phyloP scores from a whole-genome alignment of 1,140 invertebrate species.

The Popillia japonica region DNA sequence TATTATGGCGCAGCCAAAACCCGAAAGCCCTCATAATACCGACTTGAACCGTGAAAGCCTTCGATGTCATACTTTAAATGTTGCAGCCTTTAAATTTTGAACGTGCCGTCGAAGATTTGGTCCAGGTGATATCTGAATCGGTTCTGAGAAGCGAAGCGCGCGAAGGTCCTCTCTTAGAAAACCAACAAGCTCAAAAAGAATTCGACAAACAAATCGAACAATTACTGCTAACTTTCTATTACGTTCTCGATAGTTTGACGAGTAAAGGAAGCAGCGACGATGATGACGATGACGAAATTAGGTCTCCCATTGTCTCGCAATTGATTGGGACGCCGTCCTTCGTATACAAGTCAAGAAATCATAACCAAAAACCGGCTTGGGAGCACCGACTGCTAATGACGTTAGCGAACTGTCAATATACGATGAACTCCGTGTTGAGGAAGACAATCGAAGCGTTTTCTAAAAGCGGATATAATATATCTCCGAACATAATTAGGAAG shows the following conservation, averaged over 20 bases:
- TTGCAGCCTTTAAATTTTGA: slow-evolving; percentile 85
- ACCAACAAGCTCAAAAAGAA: slow-evolving; percentile 69
- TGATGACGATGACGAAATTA: slow-evolving; percentile 66
- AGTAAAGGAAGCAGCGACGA: slow-evolving; percentile 64
- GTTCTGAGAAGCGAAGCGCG: slow-evolving; percentile 77
- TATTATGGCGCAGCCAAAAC: no score
- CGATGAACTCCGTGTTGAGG: slow-evolving; percentile 76
- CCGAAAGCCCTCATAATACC: no score
- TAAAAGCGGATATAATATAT: slow-evolving; percentile 75
- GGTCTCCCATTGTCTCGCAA: slow-evolving; percentile 68
- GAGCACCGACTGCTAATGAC: slow-evolving; percentile 85
- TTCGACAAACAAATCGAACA: slow-evolving; percentile 76
- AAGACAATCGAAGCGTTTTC: slow-evolving; percentile 71
- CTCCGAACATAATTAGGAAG: slow-evolving; percentile 68
- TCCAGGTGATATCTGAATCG: slow-evolving; percentile 86
- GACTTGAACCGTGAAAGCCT: no score
- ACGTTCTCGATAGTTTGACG: slow-evolving; percentile 72
- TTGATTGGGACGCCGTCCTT: slow-evolving; percentile 69
- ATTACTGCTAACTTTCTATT: slow-evolving; percentile 72
- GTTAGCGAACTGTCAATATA: slow-evolving; percentile 90
- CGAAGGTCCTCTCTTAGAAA: slow-evolving; percentile 74
- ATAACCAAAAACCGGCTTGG: slow-evolving; percentile 67
- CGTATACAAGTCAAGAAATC: slow-evolving; percentile 49
- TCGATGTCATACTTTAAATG: no score
- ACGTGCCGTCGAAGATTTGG: slow-evolving; percentile 80